phyloP scores from a whole-genome alignment of 2,113 vertebrate species.

The Saimiri boliviensis region DNA sequence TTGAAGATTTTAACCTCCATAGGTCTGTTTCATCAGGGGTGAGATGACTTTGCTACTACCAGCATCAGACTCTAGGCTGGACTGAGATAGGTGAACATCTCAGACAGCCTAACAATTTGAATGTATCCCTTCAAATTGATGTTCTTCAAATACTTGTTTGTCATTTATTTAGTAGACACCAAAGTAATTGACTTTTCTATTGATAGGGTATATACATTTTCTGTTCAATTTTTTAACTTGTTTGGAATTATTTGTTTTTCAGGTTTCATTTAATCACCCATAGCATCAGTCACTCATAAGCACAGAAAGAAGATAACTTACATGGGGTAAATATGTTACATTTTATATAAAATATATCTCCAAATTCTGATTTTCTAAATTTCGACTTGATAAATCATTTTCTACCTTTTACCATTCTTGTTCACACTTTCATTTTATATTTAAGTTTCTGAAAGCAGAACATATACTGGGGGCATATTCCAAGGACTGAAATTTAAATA shows the following conservation, averaged over 20 bases:
- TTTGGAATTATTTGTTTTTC: not conserved
- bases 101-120: not conserved
- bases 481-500: not conserved
- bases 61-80: rapidly evolving
- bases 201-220: not conserved
- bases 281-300: not conserved
- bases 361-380: not conserved
- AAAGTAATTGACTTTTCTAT: not conserved
- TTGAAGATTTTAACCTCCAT: not conserved
- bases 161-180: not conserved
- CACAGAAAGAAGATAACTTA: not conserved
- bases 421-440: not conserved
- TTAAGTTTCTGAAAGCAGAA: not conserved
- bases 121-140: not conserved
- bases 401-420: not conserved
- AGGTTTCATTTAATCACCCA: not conserved
- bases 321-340: not conserved
- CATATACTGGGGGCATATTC: not conserved
- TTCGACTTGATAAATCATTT: not conserved
- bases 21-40: not conserved
- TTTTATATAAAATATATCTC: not conserved
- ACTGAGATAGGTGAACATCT: no score
- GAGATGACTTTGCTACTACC: not conserved
- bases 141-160: not conserved
- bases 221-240: not conserved